Evolutionary conservation across 2,888 invertebrate genomes (phyloP).

Genomic region (Dolomedes plantarius): DNA sequence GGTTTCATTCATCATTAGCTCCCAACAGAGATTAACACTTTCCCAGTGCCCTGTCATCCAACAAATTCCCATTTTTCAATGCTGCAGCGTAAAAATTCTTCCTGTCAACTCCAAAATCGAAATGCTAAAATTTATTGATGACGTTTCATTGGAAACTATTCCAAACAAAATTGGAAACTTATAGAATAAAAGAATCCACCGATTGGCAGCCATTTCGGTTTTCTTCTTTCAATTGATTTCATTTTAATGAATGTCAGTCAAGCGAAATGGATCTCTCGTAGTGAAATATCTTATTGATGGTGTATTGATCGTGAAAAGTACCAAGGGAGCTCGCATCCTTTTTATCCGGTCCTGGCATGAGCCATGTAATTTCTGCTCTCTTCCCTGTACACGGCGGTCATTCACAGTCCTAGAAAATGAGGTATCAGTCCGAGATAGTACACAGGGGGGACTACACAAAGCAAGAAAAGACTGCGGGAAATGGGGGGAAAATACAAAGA

Average conservation of each 20-base stretch:
- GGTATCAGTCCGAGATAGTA: constrained; percentile 46
- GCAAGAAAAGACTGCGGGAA: constrained; percentile 19
- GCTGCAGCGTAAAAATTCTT: not conserved
- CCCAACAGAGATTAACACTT: too few species aligned
- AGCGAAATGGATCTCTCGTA: constrained; percentile 4
- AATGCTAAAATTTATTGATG: not conserved
- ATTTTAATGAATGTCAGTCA: constrained; percentile 23
- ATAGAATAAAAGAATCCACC: not conserved
- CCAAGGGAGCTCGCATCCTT: constrained; percentile 17
- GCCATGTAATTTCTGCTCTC: constrained; percentile 42
- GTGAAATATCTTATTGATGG: constrained; percentile 17
- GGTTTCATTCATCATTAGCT: too few species aligned
- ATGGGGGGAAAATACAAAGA: constrained; percentile 33
- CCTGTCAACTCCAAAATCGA: not conserved
- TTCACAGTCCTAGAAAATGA: constrained; percentile 67
- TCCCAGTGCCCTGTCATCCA: too few species aligned
- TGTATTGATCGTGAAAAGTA: constrained; percentile 9
- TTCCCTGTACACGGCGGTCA: constrained; percentile 40
- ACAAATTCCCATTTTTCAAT: not conserved
- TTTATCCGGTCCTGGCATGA: constrained; percentile 20
- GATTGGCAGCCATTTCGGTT: not conserved
- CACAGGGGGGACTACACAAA: constrained; percentile 24
- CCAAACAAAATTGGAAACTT: constrained; percentile 2
- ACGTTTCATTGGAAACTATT: constrained; percentile 4
- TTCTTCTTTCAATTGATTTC: constrained; percentile 12